phyloP scores from a whole-genome alignment of 2,113 vertebrate genomes.

The Tricholaema leucomelas region DNA sequence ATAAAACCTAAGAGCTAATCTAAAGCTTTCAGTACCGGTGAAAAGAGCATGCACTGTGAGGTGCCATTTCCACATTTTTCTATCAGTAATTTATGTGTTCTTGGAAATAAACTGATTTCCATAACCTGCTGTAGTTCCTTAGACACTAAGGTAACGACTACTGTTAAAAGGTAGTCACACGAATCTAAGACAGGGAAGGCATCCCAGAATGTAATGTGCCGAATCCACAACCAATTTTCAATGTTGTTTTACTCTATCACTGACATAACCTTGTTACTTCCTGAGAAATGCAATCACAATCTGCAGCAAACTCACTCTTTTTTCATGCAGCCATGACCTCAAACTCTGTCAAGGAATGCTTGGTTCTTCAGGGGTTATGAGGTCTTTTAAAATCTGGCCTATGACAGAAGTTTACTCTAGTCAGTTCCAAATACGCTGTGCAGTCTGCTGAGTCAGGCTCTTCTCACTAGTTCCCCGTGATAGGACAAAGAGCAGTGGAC shows the following conservation, averaged over 20 bases:
- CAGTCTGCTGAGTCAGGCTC: neutral
- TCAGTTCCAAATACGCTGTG: neutral
- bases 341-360: slow-evolving; percentile 16
- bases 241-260: neutral
- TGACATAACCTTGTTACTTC: neutral
- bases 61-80: neutral
- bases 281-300: neutral
- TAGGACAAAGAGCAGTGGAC: no score
- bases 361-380: neutral
- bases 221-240: neutral
- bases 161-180: neutral
- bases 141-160: neutral
- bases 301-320: slow-evolving; percentile 25
- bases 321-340: slow-evolving; percentile 45
- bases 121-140: neutral
- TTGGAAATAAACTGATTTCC: neutral
- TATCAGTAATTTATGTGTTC: neutral
- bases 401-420: neutral
- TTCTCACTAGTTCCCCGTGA: no score
- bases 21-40: neutral
- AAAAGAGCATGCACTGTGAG: neutral
- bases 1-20: neutral
- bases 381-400: neutral
- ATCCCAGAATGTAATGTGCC: neutral
- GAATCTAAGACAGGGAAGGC: neutral